Evolutionary conservation across 2,797 vertebrate species (phyloP).

Genomic region (Hippopotamyrus pictus): DNA sequence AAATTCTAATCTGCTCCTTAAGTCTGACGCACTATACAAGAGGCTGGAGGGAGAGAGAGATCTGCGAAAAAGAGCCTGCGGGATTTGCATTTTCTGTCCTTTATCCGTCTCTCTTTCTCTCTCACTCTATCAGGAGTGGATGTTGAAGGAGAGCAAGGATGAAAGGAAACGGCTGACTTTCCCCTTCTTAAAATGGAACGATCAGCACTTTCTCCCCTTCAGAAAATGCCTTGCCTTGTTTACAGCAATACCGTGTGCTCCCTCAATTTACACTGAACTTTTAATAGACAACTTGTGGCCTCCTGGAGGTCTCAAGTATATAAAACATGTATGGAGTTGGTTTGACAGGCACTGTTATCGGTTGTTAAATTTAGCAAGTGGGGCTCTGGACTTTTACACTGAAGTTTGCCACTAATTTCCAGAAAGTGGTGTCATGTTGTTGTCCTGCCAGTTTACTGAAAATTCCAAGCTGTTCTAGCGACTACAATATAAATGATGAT

Average conservation of each 20-base stretch:
- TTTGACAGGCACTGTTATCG: neutral
- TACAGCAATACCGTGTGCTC: slow-evolving; percentile 3
- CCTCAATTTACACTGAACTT: neutral
- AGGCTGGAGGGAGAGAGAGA: slow-evolving; percentile 1
- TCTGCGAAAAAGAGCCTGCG: slow-evolving; percentile 29
- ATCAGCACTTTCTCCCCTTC: slow-evolving; percentile 26
- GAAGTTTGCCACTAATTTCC: neutral
- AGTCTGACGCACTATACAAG: slow-evolving; percentile 9
- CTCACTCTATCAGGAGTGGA: slow-evolving; percentile 27
- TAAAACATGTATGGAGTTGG: neutral
- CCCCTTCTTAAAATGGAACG: slow-evolving; percentile 10
- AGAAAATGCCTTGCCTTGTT: slow-evolving; percentile 14
- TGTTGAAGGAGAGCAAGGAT: neutral
- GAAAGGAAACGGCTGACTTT: slow-evolving; percentile 23
- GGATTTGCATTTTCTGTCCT: slow-evolving; percentile 33
- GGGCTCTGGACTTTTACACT: neutral
- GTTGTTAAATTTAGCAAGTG: neutral
- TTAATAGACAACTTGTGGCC: neutral
- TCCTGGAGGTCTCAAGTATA: neutral
- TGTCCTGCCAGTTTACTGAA: neutral
- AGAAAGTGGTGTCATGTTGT: neutral
- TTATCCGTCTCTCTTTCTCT: slow-evolving; percentile 15
- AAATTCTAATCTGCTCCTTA: slow-evolving; percentile 22
- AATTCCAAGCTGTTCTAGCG: neutral
- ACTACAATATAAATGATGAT: neutral